Evolutionary conservation across 2,888 invertebrate species (phyloP).

Genomic region (Eilema griseolum): DNA sequence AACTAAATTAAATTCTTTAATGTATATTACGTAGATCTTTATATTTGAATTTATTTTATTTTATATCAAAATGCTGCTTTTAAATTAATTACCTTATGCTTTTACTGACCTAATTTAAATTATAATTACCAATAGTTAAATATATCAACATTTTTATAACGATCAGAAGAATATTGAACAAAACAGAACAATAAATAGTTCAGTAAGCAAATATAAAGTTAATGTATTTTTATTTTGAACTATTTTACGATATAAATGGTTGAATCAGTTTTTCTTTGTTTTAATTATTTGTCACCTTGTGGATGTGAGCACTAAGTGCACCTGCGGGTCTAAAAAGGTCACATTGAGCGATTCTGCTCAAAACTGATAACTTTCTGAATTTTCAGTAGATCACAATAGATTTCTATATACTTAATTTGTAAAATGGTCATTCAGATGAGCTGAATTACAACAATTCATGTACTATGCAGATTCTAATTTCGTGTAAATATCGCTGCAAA

Average conservation of each 20-base stretch:
- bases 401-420: too few relatives aligned
- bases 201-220: constrained; percentile 73
- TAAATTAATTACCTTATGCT: constrained; percentile 62
- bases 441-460: too few relatives aligned
- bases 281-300: constrained; percentile 27
- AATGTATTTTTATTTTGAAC: constrained; percentile 71
- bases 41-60: constrained; percentile 72
- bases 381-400: too few relatives aligned
- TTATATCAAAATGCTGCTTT: constrained; percentile 63
- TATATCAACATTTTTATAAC: constrained; percentile 33
- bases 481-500: too few relatives aligned
- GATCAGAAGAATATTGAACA: constrained; percentile 63
- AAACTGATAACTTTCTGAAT: too few relatives aligned
- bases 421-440: too few relatives aligned
- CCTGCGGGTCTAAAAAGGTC: too few relatives aligned
- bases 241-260: constrained; percentile 78
- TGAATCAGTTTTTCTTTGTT: constrained; percentile 65
- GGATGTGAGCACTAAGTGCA: background rate
- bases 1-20: constrained; percentile 65
- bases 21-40: constrained; percentile 74
- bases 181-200: constrained; percentile 78
- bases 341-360: too few relatives aligned
- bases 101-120: constrained; percentile 60
- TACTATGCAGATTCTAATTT: too few relatives aligned
- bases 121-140: constrained; percentile 38